Evolutionary conservation across 2,113 vertebrate genomes (phyloP).

Genomic region (Carassius auratus): DNA sequence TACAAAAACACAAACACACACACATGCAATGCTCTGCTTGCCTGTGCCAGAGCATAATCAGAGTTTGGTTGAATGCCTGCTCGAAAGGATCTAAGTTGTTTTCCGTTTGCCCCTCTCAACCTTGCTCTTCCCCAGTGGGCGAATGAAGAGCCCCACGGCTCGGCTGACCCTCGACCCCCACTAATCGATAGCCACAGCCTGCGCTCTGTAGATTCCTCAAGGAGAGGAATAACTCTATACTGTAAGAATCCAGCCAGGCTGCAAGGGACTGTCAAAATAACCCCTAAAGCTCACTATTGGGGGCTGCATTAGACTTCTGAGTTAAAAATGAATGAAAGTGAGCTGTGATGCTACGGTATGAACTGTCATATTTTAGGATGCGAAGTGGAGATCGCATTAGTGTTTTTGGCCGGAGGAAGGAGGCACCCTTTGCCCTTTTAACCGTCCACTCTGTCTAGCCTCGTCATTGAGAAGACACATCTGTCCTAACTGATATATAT

Average conservation of each 20-base stretch:
- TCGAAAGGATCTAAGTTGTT: conserved; percentile 53
- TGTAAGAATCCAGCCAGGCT: conserved; percentile 12
- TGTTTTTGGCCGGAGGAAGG: conserved; percentile 29
- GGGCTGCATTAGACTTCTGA: conserved; percentile 1
- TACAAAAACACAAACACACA: conserved; percentile 48
- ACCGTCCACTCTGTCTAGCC: neutral
- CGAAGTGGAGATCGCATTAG: neutral
- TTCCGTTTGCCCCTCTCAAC: conserved; percentile 45
- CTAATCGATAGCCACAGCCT: conserved; percentile 30
- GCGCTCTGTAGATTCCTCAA: neutral
- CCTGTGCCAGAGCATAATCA: conserved; percentile 52
- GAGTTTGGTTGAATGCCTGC: conserved; percentile 37
- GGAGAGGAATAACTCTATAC: conserved; percentile 11
- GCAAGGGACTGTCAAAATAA: conserved; percentile 14
- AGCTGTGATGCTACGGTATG: neutral
- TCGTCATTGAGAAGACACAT: conserved; percentile 31
- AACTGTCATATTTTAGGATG: conserved; percentile 21
- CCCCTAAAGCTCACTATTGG: neutral
- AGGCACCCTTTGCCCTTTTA: conserved; percentile 25
- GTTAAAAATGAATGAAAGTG: neutral
- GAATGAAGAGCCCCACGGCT: neutral
- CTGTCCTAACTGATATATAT: conserved; percentile 38
- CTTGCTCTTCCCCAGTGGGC: conserved; percentile 17
- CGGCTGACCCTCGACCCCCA: neutral
- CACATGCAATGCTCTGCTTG: conserved; percentile 43